Base-by-base conservation (phyloP, 2,797 vertebrate genomes). In the Falco concolor region DNA sequence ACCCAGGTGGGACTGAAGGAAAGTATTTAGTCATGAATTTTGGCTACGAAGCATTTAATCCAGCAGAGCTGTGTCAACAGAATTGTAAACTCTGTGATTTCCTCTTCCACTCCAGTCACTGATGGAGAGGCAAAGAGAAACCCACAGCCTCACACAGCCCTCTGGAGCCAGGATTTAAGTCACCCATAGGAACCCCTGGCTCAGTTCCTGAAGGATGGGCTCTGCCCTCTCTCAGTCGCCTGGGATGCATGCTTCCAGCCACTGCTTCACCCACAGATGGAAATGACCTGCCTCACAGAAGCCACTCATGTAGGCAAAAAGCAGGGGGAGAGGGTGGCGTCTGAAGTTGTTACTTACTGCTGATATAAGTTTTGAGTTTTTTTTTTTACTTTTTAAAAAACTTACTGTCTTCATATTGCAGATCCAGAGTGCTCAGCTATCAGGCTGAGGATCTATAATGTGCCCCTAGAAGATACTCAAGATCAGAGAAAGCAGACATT, bases 151-250 rank as follows among this genome's bases (percentile, higher is more conserved):
- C 7, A 2, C 13, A 36, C 20, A 64, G n/a, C 6, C 12, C 32
- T 79, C 67, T 65, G 42, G 59, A 87, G 10, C 17, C 40, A 64
- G 13, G 30, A 44, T 70, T 70, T 75, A 64, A 38, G 40, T 34
- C 32, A 42, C 4, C 1, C n/a, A 4, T 5, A 52, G 69, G 27
- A 92, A 0, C 2, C 4, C 5, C 3, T 4, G 15, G 42, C n/a
- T 21, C 9, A 3, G 25, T 53, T 84, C 57, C 63, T 56, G 28
- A 60, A 65, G 28, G 40, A 40, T 7, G 19, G 25, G 15, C 54
- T 81, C 44, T 72, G 92, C 24, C 25, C 72, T 40, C 65, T 82
- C 45, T 53, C 77, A 59, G 63, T 21, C 28, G 13, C 17, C 54
- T 87, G 69, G 65, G 52, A 56, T 86, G 12, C 22, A 54, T 85